A percentile compares a stretch with the other conserved stretches of the same genome.
These are phyloP conservation scores for Mycetomoellerius zeteki DNA, from an alignment of 1,140 invertebrate species.

Conservation along the genomic window DNA sequence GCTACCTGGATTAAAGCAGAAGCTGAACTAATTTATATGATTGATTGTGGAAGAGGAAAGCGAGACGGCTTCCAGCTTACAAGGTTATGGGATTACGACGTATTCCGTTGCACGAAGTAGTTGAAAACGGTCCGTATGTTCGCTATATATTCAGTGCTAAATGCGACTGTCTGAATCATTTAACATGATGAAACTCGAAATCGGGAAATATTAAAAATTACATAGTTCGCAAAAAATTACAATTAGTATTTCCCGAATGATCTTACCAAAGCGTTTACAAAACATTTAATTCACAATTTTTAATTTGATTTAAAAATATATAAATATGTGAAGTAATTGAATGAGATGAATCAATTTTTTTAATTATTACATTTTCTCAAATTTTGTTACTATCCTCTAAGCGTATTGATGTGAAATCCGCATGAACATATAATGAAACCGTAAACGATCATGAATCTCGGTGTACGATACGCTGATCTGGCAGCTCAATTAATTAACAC, in stretches of 20 bases:
- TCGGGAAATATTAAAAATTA: no score
- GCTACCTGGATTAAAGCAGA: constrained; percentile 32
- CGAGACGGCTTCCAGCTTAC: constrained; percentile 28
- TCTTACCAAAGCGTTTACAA: not conserved
- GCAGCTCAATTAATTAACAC: constrained; percentile 20
- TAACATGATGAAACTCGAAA: not conserved
- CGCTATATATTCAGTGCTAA: not conserved
- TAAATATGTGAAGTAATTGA: not conserved
- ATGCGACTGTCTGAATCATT: not conserved
- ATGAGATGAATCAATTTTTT: not conserved
- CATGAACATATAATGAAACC: not conserved
- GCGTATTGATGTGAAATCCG: not conserved
- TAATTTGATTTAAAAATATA: constrained; percentile 1
- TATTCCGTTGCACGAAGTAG: not conserved
- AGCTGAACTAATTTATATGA: constrained; percentile 59
- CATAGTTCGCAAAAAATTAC: not conserved
- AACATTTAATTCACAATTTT: constrained; percentile 15
- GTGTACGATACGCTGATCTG: not conserved
- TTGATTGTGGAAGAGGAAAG: constrained; percentile 43
- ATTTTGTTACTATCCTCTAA: not conserved
- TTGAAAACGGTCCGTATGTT: constrained; percentile 16
- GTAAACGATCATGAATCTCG: not conserved
- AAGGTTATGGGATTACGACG: constrained; percentile 31
- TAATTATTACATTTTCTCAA: constrained; percentile 16
- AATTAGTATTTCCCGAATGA: not conserved